phyloP scores from a whole-genome alignment of 2,113 vertebrate genomes.

The Microtus montanus region DNA sequence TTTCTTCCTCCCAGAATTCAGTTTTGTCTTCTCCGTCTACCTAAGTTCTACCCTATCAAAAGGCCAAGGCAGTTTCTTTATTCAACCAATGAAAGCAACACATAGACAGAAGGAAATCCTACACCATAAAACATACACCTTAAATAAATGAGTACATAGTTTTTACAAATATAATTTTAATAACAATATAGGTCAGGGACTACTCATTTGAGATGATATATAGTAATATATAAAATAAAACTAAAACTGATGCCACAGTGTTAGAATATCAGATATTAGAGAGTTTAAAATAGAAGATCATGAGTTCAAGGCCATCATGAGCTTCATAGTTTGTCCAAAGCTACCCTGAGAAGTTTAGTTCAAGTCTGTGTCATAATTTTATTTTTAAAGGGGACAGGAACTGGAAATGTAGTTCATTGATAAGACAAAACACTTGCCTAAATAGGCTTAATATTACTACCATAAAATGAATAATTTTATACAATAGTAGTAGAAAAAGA shows the following conservation, averaged over 20 bases:
- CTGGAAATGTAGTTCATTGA: not conserved
- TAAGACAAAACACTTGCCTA: not conserved
- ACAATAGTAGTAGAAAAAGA: not conserved
- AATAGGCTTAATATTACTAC: not conserved
- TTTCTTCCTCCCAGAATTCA: no score
- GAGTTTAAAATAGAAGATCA: not conserved
- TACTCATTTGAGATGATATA: not conserved
- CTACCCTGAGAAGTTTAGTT: not conserved
- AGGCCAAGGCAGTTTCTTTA: no score
- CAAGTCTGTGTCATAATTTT: not conserved
- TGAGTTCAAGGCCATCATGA: not conserved
- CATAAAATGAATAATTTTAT: not conserved
- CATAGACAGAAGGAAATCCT: no score
- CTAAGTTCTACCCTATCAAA: no score
- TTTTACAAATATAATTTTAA: not conserved
- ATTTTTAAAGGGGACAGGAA: not conserved
- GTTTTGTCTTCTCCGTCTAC: no score
- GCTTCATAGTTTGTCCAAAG: not conserved
- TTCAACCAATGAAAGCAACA: no score
- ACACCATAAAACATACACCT: not conserved
- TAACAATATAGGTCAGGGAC: not conserved
- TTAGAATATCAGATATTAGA: not conserved
- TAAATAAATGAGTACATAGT: not conserved
- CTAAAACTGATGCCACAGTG: not conserved
- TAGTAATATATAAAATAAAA: not conserved